phyloP scores from a whole-genome alignment of 53 echinoderm and acorn worm species.

The Luidia sarsii region DNA sequence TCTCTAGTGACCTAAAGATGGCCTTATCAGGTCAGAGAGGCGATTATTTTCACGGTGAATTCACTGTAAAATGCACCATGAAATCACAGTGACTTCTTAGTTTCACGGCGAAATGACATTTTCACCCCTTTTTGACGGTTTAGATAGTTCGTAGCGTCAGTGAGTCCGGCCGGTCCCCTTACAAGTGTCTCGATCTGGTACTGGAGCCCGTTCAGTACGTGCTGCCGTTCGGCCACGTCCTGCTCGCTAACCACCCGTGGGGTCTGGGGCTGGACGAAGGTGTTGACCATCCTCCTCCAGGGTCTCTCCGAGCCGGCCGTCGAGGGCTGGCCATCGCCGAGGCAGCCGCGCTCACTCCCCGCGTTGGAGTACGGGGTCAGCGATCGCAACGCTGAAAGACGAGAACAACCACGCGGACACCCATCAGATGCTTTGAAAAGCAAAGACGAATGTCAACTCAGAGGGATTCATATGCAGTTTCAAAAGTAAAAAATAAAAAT shows the following conservation, averaged over 20 bases:
- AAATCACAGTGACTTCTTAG: too few species aligned
- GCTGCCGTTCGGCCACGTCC: slow-evolving; percentile 71
- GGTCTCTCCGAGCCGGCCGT: slow-evolving; percentile 1
- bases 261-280: slow-evolving; percentile 51
- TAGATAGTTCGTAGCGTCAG: neutral
- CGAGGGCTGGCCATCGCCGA: slow-evolving; percentile 4
- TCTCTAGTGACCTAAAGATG: too few species aligned
- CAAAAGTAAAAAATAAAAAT: too few species aligned
- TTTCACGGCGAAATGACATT: too few species aligned
- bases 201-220: slow-evolving; percentile 86
- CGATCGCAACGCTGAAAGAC: slow-evolving; percentile 54
- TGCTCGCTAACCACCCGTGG: slow-evolving; percentile 65
- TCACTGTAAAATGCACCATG: too few species aligned
- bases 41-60: too few species aligned
- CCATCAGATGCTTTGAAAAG: too few species aligned
- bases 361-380: slow-evolving; percentile 39
- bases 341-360: neutral
- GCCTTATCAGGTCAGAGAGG: too few species aligned
- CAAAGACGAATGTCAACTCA: too few species aligned
- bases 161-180: too few species aligned
- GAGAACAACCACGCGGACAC: neutral
- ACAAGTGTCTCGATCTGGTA: slow-evolving; percentile 98
- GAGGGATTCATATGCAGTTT: too few species aligned
- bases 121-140: too few species aligned
- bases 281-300: slow-evolving; percentile 37